Conservation (phyloP, 2,113 vertebrate genomes). For the Semicossyphus pulcher region DNA sequence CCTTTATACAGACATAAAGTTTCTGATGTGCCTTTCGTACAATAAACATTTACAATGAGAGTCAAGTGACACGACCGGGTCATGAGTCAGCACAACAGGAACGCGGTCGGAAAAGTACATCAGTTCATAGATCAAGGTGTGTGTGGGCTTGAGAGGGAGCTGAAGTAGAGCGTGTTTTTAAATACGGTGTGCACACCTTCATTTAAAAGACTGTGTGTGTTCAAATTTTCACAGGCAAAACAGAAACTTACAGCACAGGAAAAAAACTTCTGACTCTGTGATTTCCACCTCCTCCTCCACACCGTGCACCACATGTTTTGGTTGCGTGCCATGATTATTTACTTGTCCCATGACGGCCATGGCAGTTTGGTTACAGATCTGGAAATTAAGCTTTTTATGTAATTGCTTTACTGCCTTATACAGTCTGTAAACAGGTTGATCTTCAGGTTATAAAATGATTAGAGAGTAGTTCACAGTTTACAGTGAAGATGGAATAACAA, state of each 20-base stretch:
- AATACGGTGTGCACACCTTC: no score
- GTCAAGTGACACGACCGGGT: slow-evolving; percentile 14
- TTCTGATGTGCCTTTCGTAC: not conserved
- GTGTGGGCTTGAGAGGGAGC: not conserved
- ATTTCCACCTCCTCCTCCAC: no score
- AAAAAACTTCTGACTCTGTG: no score
- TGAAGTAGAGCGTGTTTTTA: not conserved
- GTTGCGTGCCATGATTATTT: not conserved
- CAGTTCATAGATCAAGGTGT: slow-evolving; percentile 37
- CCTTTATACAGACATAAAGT: not conserved
- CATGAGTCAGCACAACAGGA: slow-evolving; percentile 12
- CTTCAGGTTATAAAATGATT: not conserved
- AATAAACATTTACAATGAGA: slow-evolving; percentile 36
- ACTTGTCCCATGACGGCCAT: slow-evolving; percentile 28
- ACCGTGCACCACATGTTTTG: not conserved
- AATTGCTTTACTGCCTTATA: not conserved
- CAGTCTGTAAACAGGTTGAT: not conserved
- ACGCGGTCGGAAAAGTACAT: not conserved
- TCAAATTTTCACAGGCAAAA: no score
- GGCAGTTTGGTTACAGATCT: not conserved
- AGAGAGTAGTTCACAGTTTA: not conserved
- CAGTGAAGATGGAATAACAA: not conserved
- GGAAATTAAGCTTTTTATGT: no score
- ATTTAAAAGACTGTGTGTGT: no score
- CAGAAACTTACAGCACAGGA: no score